Conservation (phyloP, 2,888 invertebrate genomes). For the Germaria angustata region DNA sequence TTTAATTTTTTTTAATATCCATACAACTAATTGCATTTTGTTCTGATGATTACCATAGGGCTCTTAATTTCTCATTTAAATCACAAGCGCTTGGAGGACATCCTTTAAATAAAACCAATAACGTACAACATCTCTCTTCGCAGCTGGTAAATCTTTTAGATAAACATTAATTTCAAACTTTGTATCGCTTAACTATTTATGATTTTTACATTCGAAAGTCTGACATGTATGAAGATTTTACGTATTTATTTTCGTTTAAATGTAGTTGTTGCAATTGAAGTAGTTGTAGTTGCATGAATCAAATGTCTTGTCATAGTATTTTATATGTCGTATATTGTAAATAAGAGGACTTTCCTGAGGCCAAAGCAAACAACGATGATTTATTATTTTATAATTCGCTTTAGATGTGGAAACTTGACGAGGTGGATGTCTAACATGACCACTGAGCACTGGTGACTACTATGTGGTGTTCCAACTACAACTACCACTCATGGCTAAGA, state of each 20-base stretch:
- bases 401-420: constrained; percentile 67
- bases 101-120: neutral
- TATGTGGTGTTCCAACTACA: constrained; percentile 30
- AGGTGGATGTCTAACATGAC: constrained; percentile 68
- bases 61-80: neutral
- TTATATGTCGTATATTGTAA: constrained; percentile 59
- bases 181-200: constrained; percentile 9
- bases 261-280: constrained; percentile 13
- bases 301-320: constrained; percentile 52
- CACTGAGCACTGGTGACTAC: constrained; percentile 60
- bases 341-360: constrained; percentile 65
- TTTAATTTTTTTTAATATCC: no score
- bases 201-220: constrained; percentile 35
- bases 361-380: constrained; percentile 67
- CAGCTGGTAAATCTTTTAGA: constrained; percentile 13
- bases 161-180: constrained; percentile 37
- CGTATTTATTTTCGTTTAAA: neutral
- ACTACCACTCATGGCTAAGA: constrained; percentile 30
- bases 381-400: constrained; percentile 69
- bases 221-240: neutral
- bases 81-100: neutral
- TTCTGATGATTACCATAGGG: neutral
- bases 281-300: constrained; percentile 19
- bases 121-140: neutral
- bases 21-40: no score